Percentiles rank a stretch among this genome's conserved stretches.
phyloP scores from a whole-genome alignment of 2,113 vertebrate genomes.

The Rhinoptilus africanus region DNA sequence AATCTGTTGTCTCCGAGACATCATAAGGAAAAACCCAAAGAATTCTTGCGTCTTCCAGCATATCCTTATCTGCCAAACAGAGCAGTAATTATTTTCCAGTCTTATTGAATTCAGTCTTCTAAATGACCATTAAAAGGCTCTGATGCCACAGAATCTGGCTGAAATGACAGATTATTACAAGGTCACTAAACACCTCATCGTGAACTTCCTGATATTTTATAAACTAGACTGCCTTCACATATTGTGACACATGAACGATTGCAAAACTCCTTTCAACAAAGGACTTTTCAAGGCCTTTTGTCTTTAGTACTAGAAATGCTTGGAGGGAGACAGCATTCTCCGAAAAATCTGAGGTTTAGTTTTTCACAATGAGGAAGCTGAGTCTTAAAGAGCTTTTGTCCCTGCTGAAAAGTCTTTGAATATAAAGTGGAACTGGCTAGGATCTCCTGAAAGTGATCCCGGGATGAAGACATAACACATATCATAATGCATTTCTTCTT shows the following conservation, averaged over 20 bases:
- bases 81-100: slow-evolving; percentile 34
- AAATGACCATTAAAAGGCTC: slow-evolving; percentile 6
- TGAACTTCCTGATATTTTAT: slow-evolving; percentile 29
- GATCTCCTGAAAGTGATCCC: slow-evolving; percentile 34
- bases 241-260: slow-evolving; percentile 34
- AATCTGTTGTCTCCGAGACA: background rate
- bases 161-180: slow-evolving; percentile 51
- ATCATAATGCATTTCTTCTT: background rate
- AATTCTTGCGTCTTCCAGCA: slow-evolving; percentile 2
- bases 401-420: background rate
- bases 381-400: slow-evolving; percentile 64
- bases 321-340: slow-evolving; percentile 18
- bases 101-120: slow-evolving; percentile 29
- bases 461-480: background rate
- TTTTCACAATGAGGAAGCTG: slow-evolving; percentile 64
- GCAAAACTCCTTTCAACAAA: slow-evolving; percentile 69
- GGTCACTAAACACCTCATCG: background rate
- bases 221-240: slow-evolving; percentile 29
- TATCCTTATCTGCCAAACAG: slow-evolving; percentile 22
- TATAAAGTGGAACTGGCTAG: background rate
- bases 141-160: background rate
- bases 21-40: background rate
- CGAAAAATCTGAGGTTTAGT: slow-evolving; percentile 48
- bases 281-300: slow-evolving; percentile 61
- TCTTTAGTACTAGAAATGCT: slow-evolving; percentile 24